Base-by-base conservation (phyloP, 1,140 invertebrate genomes). In the Ceratina australensis region DNA sequence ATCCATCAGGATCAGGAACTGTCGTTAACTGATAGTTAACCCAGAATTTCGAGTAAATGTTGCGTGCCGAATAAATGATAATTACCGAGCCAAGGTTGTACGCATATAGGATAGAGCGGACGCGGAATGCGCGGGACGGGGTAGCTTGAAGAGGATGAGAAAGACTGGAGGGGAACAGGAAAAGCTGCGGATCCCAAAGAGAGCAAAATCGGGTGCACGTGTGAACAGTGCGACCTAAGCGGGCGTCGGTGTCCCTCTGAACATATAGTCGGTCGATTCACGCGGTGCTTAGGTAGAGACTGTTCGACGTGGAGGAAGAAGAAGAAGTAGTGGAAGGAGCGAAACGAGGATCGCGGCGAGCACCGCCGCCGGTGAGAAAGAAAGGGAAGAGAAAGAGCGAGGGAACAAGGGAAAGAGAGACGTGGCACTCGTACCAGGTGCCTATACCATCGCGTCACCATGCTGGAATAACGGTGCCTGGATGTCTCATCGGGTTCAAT, bases 221-320 rank as follows among this genome's bases (percentile, higher is more conserved):
- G 90, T 92, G 90, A 91, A 91, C 90, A 91, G 67, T 84, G 87
- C 89, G 89, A 89, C 89, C 89, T 74, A 81, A 79, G 84, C 76
- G 78, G 79, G 81, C 82, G 83, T 79, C 74, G 60, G 64, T 78
- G 78, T 86, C 73, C 78, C 74, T 77, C 54, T 79, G 71, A 61
- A 72, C 59, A 79, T 72, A 78, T 60, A 56, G 72, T 63, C 42
- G 71, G 50, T 12, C 80, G 64, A 74, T 78, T 73, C 74, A 65
- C 77, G 80, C 79, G 57, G 64, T 72, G 69, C 74, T 79, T 71
- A 68, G 69, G 16, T 54, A 16, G 16, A 42, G 28, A 50, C 60
- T 76, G 74, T 69, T 72, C 69, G 69, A 57, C 73, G 67, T 66
- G 50, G 61, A 73, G 33, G 33, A 42, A 42, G 33, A 42, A 42